phyloP scores from a whole-genome alignment of 2,113 vertebrate genomes.

The Macrotis lagotis region DNA sequence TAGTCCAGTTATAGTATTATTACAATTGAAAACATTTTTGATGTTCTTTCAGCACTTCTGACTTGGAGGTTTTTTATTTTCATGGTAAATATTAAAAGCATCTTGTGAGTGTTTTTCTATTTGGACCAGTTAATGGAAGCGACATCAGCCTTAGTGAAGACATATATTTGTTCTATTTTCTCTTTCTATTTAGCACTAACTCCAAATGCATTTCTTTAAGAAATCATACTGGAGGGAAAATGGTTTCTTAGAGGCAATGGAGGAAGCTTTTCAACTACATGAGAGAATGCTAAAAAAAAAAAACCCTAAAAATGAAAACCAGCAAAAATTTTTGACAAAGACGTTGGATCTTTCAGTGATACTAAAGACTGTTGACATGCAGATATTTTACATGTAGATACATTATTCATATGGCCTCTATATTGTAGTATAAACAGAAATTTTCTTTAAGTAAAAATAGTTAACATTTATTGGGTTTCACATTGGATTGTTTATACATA shows the following conservation, averaged over 20 bases:
- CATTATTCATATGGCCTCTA: not conserved
- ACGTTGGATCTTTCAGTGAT: not conserved
- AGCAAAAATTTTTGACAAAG: not conserved
- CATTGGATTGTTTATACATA: constrained; percentile 17
- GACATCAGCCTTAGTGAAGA: too few species aligned
- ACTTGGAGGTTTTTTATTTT: constrained; percentile 51
- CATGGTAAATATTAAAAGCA: not conserved
- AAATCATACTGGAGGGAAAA: not conserved
- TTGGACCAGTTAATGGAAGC: too few species aligned
- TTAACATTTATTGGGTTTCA: not conserved
- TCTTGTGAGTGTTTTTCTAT: not conserved
- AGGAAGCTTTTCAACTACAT: not conserved
- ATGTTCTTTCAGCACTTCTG: constrained; percentile 51
- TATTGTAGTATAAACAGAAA: not conserved
- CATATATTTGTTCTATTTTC: not conserved
- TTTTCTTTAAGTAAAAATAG: not conserved
- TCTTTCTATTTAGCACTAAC: not conserved
- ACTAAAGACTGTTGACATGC: not conserved
- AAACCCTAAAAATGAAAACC: not conserved
- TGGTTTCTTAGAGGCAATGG: not conserved
- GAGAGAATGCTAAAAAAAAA: not conserved
- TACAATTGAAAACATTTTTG: constrained; percentile 41
- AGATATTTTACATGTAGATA: not conserved
- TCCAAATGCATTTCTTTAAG: not conserved
- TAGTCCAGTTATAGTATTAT: constrained; percentile 47